These are phyloP conservation scores for Acipenser transmontanus DNA, from an alignment of 2,797 vertebrate genomes.

Conservation along the genomic window DNA sequence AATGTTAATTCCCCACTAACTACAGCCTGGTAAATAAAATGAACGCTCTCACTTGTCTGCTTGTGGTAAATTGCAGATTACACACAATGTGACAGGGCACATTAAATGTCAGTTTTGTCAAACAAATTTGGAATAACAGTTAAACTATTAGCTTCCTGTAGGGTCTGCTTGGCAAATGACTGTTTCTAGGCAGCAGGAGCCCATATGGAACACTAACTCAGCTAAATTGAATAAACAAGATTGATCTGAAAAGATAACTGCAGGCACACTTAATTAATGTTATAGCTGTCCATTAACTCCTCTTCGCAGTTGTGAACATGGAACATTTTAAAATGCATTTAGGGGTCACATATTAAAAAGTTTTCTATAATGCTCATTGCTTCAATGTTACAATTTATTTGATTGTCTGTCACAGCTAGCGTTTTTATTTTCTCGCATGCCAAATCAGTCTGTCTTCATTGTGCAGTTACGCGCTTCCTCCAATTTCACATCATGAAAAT, in stretches of 20 bases:
- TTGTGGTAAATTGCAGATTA: constrained; percentile 77
- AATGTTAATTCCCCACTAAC: constrained; percentile 73
- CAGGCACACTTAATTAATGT: constrained; percentile 76
- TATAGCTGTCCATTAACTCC: constrained; percentile 72
- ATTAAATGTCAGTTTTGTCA: constrained; percentile 85
- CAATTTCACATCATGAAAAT: no score
- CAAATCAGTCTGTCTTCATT: no score
- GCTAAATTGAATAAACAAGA: constrained; percentile 80
- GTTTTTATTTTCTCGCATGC: no score
- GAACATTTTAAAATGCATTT: constrained; percentile 43
- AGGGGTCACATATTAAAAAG: constrained; percentile 8
- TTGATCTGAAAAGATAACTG: constrained; percentile 71
- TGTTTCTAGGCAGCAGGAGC: constrained; percentile 73
- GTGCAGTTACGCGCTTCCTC: no score
- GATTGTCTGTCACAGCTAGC: no score
- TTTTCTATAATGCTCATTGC: no score
- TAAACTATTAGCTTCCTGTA: constrained; percentile 82
- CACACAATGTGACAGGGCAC: constrained; percentile 60
- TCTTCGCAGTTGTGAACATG: constrained; percentile 66
- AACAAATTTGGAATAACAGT: constrained; percentile 75
- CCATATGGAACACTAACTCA: constrained; percentile 72
- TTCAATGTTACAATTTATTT: no score
- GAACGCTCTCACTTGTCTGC: constrained; percentile 47
- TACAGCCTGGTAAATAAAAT: constrained; percentile 65
- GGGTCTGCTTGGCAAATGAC: constrained; percentile 62